Conservation (phyloP, 2,113 vertebrate genomes). For the Urocolius indicus region DNA sequence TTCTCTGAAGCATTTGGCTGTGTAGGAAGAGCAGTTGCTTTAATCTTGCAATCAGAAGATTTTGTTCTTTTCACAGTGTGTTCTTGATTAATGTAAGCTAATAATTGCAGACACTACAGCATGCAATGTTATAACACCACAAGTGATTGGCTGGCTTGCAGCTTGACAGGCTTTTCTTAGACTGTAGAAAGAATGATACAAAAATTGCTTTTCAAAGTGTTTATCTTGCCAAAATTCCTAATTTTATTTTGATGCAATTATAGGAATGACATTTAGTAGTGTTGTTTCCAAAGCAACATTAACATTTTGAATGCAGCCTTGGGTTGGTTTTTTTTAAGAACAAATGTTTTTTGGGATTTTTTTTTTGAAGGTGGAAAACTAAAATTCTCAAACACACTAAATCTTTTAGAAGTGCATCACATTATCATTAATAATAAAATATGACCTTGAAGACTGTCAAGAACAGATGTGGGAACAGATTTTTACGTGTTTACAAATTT, state of each 20-base stretch:
- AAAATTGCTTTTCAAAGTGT: constrained; percentile 32
- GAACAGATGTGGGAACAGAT: not conserved
- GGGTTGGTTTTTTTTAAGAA: constrained; percentile 1
- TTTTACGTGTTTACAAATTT: not conserved
- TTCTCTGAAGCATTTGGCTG: not conserved
- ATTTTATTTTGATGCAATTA: constrained; percentile 28
- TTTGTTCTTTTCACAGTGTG: constrained; percentile 11
- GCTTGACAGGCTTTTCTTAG: constrained; percentile 43
- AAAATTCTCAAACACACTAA: not conserved
- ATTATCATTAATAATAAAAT: not conserved
- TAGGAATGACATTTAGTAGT: constrained; percentile 9
- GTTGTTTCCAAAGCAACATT: not conserved
- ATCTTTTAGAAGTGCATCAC: not conserved
- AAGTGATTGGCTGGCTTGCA: constrained; percentile 42
- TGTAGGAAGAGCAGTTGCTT: not conserved
- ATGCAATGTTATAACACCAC: not conserved
- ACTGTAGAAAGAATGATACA: not conserved
- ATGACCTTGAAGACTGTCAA: not conserved
- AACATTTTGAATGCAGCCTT: not conserved
- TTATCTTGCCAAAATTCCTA: not conserved
- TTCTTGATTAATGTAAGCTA: constrained; percentile 59
- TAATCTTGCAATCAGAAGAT: not conserved
- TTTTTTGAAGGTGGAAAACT: not conserved
- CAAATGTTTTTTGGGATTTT: not conserved
- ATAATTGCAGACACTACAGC: constrained; percentile 4